A percentile compares a stretch with the other conserved stretches of the same genome.
phyloP scores from a whole-genome alignment of 2,888 invertebrate genomes.

The Eugnorisma glareosa region DNA sequence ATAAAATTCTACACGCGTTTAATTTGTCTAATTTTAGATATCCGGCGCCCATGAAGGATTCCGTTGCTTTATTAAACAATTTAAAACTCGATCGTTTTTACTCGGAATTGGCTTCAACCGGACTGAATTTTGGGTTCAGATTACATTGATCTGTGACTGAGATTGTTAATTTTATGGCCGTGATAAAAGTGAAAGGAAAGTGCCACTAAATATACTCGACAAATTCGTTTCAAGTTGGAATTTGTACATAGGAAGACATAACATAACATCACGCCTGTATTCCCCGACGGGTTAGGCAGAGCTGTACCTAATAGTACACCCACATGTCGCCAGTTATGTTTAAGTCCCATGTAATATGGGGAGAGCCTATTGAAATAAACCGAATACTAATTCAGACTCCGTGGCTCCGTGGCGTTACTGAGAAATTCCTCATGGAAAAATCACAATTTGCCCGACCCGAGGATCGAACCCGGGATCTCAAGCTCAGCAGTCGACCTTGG shows the following conservation, averaged over 20 bases:
- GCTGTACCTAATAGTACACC: no score
- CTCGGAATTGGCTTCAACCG: background rate
- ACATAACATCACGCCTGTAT: no score
- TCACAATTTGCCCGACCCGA: no score
- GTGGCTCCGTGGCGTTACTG: no score
- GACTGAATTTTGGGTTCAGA: conserved; percentile 17
- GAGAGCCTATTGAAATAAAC: no score
- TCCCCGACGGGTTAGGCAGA: no score
- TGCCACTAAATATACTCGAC: background rate
- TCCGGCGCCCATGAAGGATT: conserved; percentile 1
- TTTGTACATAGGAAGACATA: background rate
- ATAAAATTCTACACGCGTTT: conserved; percentile 3
- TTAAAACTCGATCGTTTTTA: background rate
- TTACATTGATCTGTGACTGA: conserved; percentile 32
- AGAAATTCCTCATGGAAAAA: no score
- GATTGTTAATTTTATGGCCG: conserved; percentile 33
- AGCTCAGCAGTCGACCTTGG: no score
- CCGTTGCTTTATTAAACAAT: background rate
- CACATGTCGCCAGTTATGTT: no score
- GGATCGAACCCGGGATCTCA: no score
- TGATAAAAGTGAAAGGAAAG: conserved; percentile 20
- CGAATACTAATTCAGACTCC: no score
- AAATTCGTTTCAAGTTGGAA: conserved; percentile 11
- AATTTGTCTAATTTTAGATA: background rate
- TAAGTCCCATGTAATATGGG: no score